Conservation (phyloP, 2,797 vertebrate genomes). For the Lindbergichthys nudifrons region DNA sequence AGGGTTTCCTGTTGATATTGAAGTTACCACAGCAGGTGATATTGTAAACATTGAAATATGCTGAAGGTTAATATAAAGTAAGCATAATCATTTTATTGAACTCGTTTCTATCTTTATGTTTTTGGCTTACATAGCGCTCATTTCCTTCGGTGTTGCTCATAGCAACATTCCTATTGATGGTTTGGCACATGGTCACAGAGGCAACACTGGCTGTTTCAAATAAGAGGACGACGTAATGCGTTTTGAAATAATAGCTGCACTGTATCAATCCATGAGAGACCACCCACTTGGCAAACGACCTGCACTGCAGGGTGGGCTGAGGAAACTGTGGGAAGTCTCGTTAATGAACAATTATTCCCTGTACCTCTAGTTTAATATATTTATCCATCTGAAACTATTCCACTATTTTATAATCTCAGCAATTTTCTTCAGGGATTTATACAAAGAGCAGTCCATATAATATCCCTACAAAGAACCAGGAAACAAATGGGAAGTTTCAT, state of each 20-base stretch:
- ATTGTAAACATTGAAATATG: background rate
- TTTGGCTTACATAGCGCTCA: constrained; percentile 40
- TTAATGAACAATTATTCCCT: constrained; percentile 57
- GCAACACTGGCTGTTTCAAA: constrained; percentile 62
- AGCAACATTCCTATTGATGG: constrained; percentile 15
- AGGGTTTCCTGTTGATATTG: background rate
- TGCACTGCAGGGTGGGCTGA: constrained; percentile 56
- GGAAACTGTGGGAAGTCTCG: constrained; percentile 66
- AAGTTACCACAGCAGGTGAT: constrained; percentile 31
- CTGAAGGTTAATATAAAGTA: constrained; percentile 28
- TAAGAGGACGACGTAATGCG: constrained; percentile 68
- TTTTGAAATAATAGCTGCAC: constrained; percentile 74
- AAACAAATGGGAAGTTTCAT: constrained; percentile 42
- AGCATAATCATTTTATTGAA: constrained; percentile 11
- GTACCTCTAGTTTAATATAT: constrained; percentile 45
- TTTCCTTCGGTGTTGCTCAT: constrained; percentile 47
- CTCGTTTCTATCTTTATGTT: constrained; percentile 40
- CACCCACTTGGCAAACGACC: constrained; percentile 67
- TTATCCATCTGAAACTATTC: constrained; percentile 31
- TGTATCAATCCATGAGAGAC: constrained; percentile 64
- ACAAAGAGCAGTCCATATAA: constrained; percentile 3
- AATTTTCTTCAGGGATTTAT: constrained; percentile 20
- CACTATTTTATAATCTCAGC: constrained; percentile 35
- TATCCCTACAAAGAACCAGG: constrained; percentile 10
- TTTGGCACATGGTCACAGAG: constrained; percentile 53